A percentile compares a stretch with the other conserved stretches of the same genome.
These are phyloP conservation scores for Caradrina kadenii DNA, from an alignment of 2,888 invertebrate species.

Conservation along the genomic window DNA sequence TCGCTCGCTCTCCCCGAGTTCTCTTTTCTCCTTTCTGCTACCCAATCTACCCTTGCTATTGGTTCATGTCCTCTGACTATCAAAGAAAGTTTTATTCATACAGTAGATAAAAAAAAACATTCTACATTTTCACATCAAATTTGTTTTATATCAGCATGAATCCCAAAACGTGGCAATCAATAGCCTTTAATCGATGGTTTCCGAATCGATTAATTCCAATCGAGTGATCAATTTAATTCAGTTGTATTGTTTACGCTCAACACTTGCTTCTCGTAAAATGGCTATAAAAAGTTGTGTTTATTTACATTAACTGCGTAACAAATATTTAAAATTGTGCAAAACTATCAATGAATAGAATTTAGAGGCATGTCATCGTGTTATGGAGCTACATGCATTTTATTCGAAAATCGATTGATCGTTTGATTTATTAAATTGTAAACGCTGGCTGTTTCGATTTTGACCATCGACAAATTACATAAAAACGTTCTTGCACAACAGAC, in stretches of 20 bases:
- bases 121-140: too few relatives aligned
- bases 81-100: too few relatives aligned
- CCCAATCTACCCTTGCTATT: too few relatives aligned
- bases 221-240: conserved; percentile 32
- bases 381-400: conserved; percentile 9
- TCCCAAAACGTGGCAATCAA: neutral
- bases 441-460: neutral
- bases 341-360: conserved; percentile 16
- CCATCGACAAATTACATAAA: neutral
- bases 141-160: neutral
- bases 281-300: neutral
- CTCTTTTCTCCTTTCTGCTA: too few relatives aligned
- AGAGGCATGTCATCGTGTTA: conserved; percentile 1
- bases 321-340: conserved; percentile 17
- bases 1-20: too few relatives aligned
- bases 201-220: conserved; percentile 15
- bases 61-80: too few relatives aligned
- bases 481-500: neutral
- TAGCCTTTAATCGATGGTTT: conserved; percentile 14
- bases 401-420: conserved; percentile 1
- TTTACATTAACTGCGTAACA: conserved; percentile 9
- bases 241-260: conserved; percentile 16
- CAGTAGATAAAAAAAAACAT: too few relatives aligned
- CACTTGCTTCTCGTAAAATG: conserved; percentile 29
- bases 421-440: neutral